These are phyloP conservation scores for Clarias fuscus DNA, from an alignment of 2,797 vertebrate species.

Conservation along the genomic window DNA sequence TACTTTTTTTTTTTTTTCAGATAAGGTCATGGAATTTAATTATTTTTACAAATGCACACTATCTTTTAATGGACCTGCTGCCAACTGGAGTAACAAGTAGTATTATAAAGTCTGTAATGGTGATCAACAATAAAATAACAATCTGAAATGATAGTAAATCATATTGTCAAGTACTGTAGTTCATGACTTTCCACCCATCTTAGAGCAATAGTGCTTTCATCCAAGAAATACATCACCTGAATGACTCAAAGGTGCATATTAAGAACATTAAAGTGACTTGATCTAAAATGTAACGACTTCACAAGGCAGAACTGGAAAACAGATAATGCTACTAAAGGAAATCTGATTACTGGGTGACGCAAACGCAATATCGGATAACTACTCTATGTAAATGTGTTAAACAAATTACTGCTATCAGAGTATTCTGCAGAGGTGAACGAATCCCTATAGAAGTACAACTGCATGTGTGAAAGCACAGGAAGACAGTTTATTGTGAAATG, in stretches of 20 bases:
- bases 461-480: neutral
- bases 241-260: neutral
- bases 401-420: neutral
- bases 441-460: neutral
- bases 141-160: neutral
- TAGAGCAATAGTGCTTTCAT: neutral
- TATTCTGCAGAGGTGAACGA: too few relatives aligned
- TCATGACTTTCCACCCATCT: neutral
- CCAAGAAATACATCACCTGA: neutral
- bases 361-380: neutral
- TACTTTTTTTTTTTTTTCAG: neutral
- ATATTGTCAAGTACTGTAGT: neutral
- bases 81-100: neutral
- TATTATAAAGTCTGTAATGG: neutral
- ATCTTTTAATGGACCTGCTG: neutral
- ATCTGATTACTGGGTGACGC: neutral
- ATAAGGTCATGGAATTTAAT: neutral
- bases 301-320: neutral
- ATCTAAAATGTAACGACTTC: neutral
- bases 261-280: neutral
- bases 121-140: neutral
- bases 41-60: neutral
- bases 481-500: neutral
- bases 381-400: conserved; percentile 7
- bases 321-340: neutral